These are phyloP conservation scores for Drosophila malerkotliana DNA, from an alignment of 1,140 invertebrate genomes.

Conservation along the genomic window DNA sequence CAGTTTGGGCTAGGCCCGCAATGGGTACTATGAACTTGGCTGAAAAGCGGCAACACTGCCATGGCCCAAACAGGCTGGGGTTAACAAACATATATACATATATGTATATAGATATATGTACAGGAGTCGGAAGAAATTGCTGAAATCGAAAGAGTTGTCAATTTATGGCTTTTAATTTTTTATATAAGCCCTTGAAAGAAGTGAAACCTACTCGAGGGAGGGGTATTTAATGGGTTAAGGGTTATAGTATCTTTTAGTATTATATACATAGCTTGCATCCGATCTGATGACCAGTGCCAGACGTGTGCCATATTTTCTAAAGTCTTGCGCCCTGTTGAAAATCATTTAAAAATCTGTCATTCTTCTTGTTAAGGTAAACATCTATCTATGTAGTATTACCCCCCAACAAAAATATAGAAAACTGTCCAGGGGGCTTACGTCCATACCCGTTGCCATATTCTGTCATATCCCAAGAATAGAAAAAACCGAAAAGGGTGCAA, in stretches of 20 bases:
- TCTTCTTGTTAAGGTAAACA: constrained; percentile 30
- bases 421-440: constrained; percentile 33
- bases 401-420: constrained; percentile 15
- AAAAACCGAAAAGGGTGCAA: constrained; percentile 32
- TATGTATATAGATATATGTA: neutral
- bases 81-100: constrained; percentile 11
- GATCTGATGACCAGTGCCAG: neutral
- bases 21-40: constrained; percentile 64
- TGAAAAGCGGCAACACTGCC: constrained; percentile 60
- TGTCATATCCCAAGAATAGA: constrained; percentile 44
- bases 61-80: constrained; percentile 27
- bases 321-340: constrained; percentile 17
- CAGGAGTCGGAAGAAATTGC: constrained; percentile 23
- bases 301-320: constrained; percentile 37
- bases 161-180: constrained; percentile 3
- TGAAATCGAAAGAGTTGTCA: constrained; percentile 2
- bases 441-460: constrained; percentile 25
- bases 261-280: too few species aligned
- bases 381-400: constrained; percentile 20
- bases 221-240: neutral
- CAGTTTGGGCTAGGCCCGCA: constrained; percentile 47
- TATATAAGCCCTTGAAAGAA: neutral
- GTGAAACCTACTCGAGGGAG: neutral
- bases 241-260: neutral
- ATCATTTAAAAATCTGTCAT: constrained; percentile 44